Evolutionary conservation across 2,888 invertebrate species (phyloP).

Genomic region (Coelopa pilipes): DNA sequence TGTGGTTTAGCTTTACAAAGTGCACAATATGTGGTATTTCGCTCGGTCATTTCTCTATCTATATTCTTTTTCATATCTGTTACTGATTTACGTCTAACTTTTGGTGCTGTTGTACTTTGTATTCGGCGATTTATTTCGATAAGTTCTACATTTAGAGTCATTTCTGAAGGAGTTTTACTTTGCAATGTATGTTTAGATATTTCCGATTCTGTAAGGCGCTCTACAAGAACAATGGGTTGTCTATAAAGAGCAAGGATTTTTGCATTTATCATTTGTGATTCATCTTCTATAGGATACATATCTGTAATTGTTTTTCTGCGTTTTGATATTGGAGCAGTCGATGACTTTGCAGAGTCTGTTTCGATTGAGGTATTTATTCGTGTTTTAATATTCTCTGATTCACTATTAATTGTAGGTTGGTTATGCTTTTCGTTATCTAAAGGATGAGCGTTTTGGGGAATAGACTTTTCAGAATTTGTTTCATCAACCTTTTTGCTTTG

Average conservation of each 20-base stretch:
- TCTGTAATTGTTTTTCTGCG: slow-evolving; percentile 30
- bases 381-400: too few species aligned
- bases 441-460: too few species aligned
- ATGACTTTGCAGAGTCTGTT: too few species aligned
- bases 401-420: too few species aligned
- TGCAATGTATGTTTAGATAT: background rate
- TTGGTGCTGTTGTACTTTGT: background rate
- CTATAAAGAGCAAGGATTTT: slow-evolving; percentile 22
- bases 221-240: slow-evolving; percentile 26
- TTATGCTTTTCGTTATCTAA: too few species aligned
- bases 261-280: slow-evolving; percentile 17
- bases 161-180: background rate
- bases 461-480: too few species aligned
- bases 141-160: slow-evolving; percentile 32
- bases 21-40: slow-evolving; percentile 44
- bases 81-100: slow-evolving; percentile 12
- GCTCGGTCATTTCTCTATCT: slow-evolving; percentile 47
- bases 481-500: too few species aligned
- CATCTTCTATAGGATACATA: too few species aligned
- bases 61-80: slow-evolving; percentile 34
- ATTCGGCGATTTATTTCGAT: background rate
- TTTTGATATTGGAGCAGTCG: background rate
- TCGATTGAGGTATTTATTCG: too few species aligned
- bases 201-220: slow-evolving; percentile 21
- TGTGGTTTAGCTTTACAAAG: slow-evolving; percentile 48